Evolutionary conservation across 2,888 invertebrate species (phyloP).

Genomic region (Mystacides longicornis): DNA sequence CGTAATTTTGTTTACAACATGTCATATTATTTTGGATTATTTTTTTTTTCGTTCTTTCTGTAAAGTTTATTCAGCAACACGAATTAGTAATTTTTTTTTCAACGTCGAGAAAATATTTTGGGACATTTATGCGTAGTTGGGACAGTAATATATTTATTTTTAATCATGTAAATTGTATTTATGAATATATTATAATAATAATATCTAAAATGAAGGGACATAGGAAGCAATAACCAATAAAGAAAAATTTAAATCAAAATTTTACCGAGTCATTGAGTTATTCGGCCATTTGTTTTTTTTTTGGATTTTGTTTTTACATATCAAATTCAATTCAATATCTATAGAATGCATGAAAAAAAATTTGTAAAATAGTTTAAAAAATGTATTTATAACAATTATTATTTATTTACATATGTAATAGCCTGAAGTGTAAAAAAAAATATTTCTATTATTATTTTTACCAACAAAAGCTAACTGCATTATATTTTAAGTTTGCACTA

Average conservation of each 20-base stretch:
- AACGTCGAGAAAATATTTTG: not conserved
- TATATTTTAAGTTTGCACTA: too few species aligned
- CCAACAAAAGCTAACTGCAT: too few species aligned
- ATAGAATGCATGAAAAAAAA: too few species aligned
- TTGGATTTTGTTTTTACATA: too few species aligned
- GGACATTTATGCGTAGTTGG: not conserved
- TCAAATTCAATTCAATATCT: too few species aligned
- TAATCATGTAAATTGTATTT: not conserved
- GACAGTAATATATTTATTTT: not conserved
- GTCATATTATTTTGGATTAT: not conserved
- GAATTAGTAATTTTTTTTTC: not conserved
- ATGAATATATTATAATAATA: not conserved
- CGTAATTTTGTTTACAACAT: not conserved
- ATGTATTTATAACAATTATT: too few species aligned
- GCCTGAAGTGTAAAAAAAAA: too few species aligned
- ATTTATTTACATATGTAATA: too few species aligned
- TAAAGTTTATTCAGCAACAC: not conserved
- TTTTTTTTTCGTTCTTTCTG: not conserved
- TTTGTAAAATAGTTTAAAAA: too few species aligned
- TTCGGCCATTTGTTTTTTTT: too few species aligned
- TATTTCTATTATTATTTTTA: too few species aligned
- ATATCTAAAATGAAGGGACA: not conserved
- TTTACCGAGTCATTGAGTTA: too few species aligned
- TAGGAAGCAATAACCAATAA: not conserved
- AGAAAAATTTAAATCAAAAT: not conserved